Evolutionary conservation across 2,888 invertebrate genomes (phyloP), one percentile per base, ranked within the genome.

Genomic region (Lasioglossum malachurum): DNA sequence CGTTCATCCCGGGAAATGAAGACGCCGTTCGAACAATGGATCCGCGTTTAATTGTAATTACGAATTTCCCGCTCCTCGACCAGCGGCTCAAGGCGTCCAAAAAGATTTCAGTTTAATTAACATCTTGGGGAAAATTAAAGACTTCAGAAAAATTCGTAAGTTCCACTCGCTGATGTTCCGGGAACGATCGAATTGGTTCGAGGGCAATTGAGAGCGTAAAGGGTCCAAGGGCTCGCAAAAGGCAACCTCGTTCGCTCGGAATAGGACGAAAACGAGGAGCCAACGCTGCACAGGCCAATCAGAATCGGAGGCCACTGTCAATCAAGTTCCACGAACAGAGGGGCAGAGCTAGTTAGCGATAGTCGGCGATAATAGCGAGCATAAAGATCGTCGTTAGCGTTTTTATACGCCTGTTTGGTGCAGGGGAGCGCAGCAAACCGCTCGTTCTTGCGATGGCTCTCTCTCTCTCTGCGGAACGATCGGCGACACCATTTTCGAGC

Each of bases 241-340:
- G 12, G 8, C 19, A 38, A 5, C 16, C 64, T 4, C 3, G 16
- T 53, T 19, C 64, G 27, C 75, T 16, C 16, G 16, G 23, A 35
- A 16, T 35, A 23, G 19, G 60, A 35, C 23, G 72, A 64, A 75
- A 78, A 75, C 35, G 77, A 69, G 75, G n/a, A 67, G 27, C 38
- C 31, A 23, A 23, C 14, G 19, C 60, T 64, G 57, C 72, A 78
- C 49, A 12, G 35, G 27, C 53, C 46, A 82, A 82, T 87, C 46
- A 82, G 64, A 67, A 75, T 78, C 69, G 79, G 82, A 89, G 86
- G 88, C 76, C 89, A 87, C 72, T 84, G 86, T 73, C 86, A 87
- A 90, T 90, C 89, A 90, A 82, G 80, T 85, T 82, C 82, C 69
- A 78, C 83, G 83, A 86, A 78, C 75, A n/a, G 84, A 53, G 80